Conservation (phyloP, 2,113 vertebrate species). For the Laterallus jamaicensis region DNA sequence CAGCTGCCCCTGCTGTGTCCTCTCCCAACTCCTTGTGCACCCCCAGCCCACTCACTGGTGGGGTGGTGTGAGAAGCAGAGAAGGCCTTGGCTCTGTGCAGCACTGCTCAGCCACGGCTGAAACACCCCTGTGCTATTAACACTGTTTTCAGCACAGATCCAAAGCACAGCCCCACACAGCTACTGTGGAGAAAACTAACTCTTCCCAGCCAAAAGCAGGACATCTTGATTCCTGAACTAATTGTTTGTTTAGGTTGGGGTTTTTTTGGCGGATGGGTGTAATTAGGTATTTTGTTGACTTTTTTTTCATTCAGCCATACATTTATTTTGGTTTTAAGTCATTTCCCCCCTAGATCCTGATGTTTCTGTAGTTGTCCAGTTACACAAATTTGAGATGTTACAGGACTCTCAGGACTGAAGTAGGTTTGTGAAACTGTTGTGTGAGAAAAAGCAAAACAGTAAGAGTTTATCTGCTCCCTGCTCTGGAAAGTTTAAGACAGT, state of each 20-base stretch:
- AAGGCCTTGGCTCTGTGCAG: not conserved
- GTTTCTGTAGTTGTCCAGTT: not conserved
- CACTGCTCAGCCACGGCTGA: not conserved
- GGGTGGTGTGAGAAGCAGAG: not conserved
- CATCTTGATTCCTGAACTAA: not conserved
- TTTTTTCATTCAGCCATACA: not conserved
- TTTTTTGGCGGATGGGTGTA: fast-evolving
- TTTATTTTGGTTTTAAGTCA: not conserved
- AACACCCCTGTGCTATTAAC: not conserved
- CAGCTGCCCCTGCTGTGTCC: not conserved
- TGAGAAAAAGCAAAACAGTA: not conserved
- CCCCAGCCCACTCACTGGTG: not conserved
- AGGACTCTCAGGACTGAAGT: not conserved
- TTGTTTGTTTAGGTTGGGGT: not conserved
- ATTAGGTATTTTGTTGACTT: not conserved
- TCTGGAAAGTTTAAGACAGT: not conserved
- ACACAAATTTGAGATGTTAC: not conserved
- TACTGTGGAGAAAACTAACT: not conserved
- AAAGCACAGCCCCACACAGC: not conserved
- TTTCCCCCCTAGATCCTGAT: not conserved
- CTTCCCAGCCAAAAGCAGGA: not conserved
- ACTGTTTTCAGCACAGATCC: not conserved
- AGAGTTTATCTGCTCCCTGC: not conserved
- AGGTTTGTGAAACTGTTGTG: not conserved
- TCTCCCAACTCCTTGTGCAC: not conserved